Evolutionary conservation across 2,888 invertebrate genomes (phyloP).

Genomic region (Creontiades dilutus): DNA sequence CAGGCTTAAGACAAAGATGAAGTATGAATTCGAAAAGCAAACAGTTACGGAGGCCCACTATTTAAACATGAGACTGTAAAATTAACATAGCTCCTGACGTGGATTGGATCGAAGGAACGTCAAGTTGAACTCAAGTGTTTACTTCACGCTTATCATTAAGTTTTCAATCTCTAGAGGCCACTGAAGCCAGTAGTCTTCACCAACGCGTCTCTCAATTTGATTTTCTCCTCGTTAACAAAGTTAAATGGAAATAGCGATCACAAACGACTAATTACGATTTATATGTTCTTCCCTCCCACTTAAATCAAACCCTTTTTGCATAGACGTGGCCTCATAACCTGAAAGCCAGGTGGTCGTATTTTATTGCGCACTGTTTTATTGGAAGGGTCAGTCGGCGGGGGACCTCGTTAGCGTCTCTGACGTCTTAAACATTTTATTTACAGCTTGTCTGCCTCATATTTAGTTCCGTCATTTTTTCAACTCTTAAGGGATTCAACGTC

Average conservation of each 20-base stretch:
- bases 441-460: conserved; percentile 41
- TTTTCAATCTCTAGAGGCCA: not conserved
- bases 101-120: not conserved
- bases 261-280: conserved; percentile 9
- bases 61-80: conserved; percentile 23
- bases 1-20: not conserved
- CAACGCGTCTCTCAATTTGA: not conserved
- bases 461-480: not conserved
- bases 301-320: not conserved
- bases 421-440: conserved; percentile 58
- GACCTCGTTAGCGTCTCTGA: conserved; percentile 52
- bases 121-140: not conserved
- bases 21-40: conserved; percentile 4
- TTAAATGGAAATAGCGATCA: not conserved
- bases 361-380: conserved; percentile 37
- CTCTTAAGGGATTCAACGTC: not conserved
- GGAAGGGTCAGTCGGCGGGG: conserved; percentile 50
- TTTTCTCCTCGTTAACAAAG: not conserved
- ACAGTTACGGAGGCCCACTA: conserved; percentile 14
- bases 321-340: not conserved
- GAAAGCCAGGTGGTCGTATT: conserved; percentile 51
- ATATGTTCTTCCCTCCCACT: not conserved
- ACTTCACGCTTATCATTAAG: conserved; percentile 13
- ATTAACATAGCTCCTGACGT: conserved; percentile 32
- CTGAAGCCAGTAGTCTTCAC: not conserved